A percentile compares a stretch with the other conserved stretches of the same genome.
These are phyloP conservation scores for Streptopelia turtur DNA, from an alignment of 2,797 vertebrate species.

Conservation along the genomic window DNA sequence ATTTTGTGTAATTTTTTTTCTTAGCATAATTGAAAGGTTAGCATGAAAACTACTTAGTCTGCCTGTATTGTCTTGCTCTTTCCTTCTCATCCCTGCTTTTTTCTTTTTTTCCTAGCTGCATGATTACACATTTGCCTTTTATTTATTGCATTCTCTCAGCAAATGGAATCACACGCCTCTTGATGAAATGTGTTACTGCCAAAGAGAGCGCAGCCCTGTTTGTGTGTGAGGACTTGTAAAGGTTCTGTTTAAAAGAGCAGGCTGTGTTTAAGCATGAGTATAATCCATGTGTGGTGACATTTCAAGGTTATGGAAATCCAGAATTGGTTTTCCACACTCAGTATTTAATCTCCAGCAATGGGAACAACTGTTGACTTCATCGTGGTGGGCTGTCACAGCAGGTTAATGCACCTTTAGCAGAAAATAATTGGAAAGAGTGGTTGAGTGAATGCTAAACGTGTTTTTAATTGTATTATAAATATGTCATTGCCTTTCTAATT, in stretches of 20 bases:
- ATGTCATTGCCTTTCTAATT: slow-evolving; percentile 67
- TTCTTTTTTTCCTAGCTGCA: background rate
- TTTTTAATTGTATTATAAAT: slow-evolving; percentile 77
- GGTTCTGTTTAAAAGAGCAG: slow-evolving; percentile 5
- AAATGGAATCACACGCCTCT: background rate
- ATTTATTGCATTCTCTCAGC: background rate
- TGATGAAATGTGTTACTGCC: background rate
- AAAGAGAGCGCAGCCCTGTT: background rate
- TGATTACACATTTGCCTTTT: background rate
- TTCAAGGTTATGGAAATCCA: slow-evolving; percentile 56
- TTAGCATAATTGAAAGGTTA: background rate
- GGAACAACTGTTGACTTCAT: slow-evolving; percentile 37
- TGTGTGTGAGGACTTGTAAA: background rate
- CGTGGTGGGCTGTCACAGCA: background rate
- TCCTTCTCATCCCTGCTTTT: background rate
- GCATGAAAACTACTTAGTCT: background rate
- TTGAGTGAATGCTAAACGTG: slow-evolving; percentile 57
- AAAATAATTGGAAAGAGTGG: slow-evolving; percentile 61
- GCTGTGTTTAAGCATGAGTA: background rate
- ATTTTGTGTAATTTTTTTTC: background rate
- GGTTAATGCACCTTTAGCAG: slow-evolving; percentile 56
- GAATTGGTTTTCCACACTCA: background rate
- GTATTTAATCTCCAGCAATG: slow-evolving; percentile 4
- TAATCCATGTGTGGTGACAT: slow-evolving; percentile 37
- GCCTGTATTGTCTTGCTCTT: background rate